Evolutionary conservation across 2,113 vertebrate genomes (phyloP).

Genomic region (Silurus asotus): DNA sequence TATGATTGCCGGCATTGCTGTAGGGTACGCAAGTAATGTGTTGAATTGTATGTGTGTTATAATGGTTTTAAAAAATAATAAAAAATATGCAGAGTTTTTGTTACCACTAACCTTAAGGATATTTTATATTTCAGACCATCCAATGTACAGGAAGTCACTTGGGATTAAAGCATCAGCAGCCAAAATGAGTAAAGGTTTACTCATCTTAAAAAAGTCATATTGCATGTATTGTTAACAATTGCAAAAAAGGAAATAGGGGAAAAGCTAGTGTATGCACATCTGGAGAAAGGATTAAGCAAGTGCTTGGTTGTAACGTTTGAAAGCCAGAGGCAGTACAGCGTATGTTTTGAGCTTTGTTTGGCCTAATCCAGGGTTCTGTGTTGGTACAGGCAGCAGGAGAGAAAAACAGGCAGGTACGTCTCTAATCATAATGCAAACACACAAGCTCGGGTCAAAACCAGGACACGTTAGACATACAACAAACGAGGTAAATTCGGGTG

Average conservation of each 20-base stretch:
- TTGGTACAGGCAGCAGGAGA: conserved; percentile 17
- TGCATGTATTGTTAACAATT: conserved; percentile 14
- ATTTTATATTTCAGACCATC: neutral
- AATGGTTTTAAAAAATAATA: neutral
- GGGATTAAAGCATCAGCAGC: conserved; percentile 14
- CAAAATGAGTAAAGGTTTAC: neutral
- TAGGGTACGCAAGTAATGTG: neutral
- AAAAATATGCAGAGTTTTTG: neutral
- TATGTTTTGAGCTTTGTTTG: conserved; percentile 12
- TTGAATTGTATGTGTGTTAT: neutral
- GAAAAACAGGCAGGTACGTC: neutral
- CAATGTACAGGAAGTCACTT: conserved; percentile 15
- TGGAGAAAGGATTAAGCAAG: conserved; percentile 26
- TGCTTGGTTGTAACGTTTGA: neutral
- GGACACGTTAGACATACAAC: neutral
- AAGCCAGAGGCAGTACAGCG: neutral
- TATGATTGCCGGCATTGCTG: neutral
- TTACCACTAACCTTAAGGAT: neutral
- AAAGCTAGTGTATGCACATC: conserved; percentile 5
- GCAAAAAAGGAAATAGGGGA: neutral
- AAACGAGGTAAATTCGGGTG: neutral
- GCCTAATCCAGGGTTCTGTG: conserved; percentile 8
- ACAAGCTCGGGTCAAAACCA: neutral
- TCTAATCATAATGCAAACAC: conserved; percentile 24
- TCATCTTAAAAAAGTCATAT: conserved; percentile 10